These are phyloP conservation scores for Coilia nasus DNA, from an alignment of 2,797 vertebrate species.

Conservation along the genomic window DNA sequence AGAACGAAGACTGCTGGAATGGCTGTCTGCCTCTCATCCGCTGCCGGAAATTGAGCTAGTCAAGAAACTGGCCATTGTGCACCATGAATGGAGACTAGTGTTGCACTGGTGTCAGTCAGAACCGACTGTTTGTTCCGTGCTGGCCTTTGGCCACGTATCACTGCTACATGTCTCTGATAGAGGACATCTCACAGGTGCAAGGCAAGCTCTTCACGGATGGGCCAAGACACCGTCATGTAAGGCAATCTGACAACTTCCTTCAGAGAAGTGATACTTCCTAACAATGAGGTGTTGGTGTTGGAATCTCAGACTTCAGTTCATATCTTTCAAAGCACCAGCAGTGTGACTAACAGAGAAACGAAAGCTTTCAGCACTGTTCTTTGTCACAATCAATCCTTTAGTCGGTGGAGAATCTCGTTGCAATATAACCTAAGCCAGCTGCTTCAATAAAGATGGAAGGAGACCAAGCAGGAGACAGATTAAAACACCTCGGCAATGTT, in stretches of 20 bases:
- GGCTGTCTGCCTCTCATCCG: background rate
- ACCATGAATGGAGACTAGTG: background rate
- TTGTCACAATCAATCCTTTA: background rate
- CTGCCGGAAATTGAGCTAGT: conserved; percentile 1
- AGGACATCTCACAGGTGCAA: background rate
- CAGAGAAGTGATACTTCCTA: background rate
- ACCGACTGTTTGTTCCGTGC: background rate
- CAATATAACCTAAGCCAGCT: background rate
- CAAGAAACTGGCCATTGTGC: background rate
- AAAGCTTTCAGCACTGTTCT: background rate
- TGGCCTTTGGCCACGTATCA: background rate
- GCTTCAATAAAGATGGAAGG: background rate
- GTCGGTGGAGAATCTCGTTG: background rate
- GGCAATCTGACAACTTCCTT: background rate
- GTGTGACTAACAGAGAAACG: background rate
- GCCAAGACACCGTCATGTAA: background rate
- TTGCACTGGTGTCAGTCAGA: background rate
- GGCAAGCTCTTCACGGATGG: background rate
- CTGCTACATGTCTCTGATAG: background rate
- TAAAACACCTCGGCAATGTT: background rate
- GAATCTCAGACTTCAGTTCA: background rate
- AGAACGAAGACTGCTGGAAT: background rate
- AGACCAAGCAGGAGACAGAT: background rate
- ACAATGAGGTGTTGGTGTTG: background rate
- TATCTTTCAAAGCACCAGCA: background rate